phyloP scores from a whole-genome alignment of 2,888 invertebrate species.

The Doris montereyensis region DNA sequence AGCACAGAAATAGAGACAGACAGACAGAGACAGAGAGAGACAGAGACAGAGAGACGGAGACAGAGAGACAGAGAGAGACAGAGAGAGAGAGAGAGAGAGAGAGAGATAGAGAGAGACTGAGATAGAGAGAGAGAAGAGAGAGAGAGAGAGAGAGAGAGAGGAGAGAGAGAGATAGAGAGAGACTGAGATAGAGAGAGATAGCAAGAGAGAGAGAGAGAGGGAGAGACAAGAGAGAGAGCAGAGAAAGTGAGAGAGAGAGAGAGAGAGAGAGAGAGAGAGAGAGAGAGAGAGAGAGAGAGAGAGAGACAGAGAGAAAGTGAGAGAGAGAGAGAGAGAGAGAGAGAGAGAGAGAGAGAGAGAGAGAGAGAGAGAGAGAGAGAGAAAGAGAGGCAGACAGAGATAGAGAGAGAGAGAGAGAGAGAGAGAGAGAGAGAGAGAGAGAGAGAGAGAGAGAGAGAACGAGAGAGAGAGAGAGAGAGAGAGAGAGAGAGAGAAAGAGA shows the following conservation, averaged over 20 bases:
- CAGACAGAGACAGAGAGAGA: not conserved
- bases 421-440: not conserved
- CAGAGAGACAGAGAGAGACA: not conserved
- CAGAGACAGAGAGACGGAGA: not conserved
- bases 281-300: not conserved
- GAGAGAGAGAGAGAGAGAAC: not conserved
- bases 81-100: not conserved
- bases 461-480: too few species aligned
- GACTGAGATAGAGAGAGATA: too few species aligned
- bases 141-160: not conserved
- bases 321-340: not conserved
- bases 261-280: not conserved
- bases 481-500: not conserved
- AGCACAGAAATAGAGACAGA: not conserved
- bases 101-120: too few species aligned
- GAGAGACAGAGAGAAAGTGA: too few species aligned
- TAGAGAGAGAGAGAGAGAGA: conserved; percentile 1
- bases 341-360: not conserved
- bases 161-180: too few species aligned
- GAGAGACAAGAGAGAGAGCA: too few species aligned
- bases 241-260: too few species aligned
- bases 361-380: not conserved
- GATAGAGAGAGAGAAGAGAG: too few species aligned
- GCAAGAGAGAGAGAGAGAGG: too few species aligned
- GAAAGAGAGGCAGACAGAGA: too few species aligned